phyloP scores from a whole-genome alignment of 2,888 invertebrate species.

The Ischnura elegans region DNA sequence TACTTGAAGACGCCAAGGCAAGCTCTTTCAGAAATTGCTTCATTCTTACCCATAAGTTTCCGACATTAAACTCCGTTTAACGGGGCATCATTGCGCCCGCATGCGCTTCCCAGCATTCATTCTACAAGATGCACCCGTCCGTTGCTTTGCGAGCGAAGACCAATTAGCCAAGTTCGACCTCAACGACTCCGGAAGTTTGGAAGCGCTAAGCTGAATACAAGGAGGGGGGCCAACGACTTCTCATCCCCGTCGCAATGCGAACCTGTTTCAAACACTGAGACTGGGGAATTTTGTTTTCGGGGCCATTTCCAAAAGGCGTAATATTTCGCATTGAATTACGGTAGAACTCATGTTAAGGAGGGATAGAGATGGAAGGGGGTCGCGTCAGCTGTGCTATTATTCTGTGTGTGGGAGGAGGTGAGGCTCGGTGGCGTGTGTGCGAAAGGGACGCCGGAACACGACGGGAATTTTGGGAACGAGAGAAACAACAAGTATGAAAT shows the following conservation, averaged over 20 bases:
- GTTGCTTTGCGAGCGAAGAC: slow-evolving; percentile 39
- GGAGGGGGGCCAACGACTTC: slow-evolving; percentile 27
- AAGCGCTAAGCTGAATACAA: slow-evolving; percentile 32
- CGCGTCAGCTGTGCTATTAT: slow-evolving; percentile 54
- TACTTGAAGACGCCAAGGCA: neutral
- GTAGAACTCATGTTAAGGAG: slow-evolving; percentile 6
- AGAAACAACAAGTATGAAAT: too few relatives aligned
- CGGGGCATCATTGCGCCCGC: slow-evolving; percentile 45
- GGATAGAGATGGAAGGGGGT: neutral
- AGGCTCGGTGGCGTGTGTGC: neutral
- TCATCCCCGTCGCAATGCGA: neutral
- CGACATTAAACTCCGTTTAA: slow-evolving; percentile 57
- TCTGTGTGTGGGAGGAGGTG: slow-evolving; percentile 1
- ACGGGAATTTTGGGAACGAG: neutral
- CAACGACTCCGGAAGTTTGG: slow-evolving; percentile 43
- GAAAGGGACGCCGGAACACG: neutral
- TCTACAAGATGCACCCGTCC: slow-evolving; percentile 34
- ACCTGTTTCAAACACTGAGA: slow-evolving; percentile 44
- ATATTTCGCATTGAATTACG: slow-evolving; percentile 58
- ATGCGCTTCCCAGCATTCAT: slow-evolving; percentile 32
- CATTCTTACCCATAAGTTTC: slow-evolving; percentile 38
- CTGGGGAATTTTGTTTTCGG: slow-evolving; percentile 34
- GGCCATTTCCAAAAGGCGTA: slow-evolving; percentile 59
- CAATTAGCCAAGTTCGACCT: slow-evolving; percentile 62
- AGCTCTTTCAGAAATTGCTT: slow-evolving; percentile 12